phyloP scores from a whole-genome alignment of 2,888 invertebrate species.

The Lordiphosa andalusiaca region DNA sequence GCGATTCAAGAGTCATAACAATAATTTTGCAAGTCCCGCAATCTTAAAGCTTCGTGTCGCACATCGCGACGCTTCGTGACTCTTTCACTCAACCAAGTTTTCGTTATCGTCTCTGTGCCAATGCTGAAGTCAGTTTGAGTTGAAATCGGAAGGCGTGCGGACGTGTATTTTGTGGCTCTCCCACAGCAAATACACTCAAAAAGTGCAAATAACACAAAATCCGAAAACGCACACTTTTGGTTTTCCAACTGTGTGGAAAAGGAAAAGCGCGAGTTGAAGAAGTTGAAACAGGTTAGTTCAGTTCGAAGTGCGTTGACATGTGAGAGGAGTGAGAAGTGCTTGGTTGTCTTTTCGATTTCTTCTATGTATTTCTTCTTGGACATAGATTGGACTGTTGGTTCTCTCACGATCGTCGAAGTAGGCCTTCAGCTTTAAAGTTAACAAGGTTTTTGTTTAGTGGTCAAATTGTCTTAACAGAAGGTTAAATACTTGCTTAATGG shows the following conservation, averaged over 20 bases:
- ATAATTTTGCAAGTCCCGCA: slow-evolving; percentile 28
- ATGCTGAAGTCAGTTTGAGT: slow-evolving; percentile 62
- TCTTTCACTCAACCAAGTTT: slow-evolving; percentile 40
- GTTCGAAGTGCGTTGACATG: no score
- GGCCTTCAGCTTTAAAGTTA: background rate
- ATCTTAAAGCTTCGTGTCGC: slow-evolving; percentile 40
- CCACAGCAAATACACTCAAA: slow-evolving; percentile 5
- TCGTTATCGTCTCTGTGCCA: slow-evolving; percentile 47
- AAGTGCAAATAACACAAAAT: slow-evolving; percentile 13
- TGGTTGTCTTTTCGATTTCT: no score
- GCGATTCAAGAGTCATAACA: slow-evolving; percentile 12
- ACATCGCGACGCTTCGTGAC: background rate
- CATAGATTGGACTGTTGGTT: no score
- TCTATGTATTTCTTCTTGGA: no score
- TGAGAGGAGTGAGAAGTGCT: slow-evolving; percentile 7
- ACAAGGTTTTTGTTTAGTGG: slow-evolving; percentile 51
- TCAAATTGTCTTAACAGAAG: slow-evolving; percentile 33
- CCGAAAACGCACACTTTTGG: slow-evolving; percentile 13
- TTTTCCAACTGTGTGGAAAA: slow-evolving; percentile 20
- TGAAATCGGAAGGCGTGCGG: slow-evolving; percentile 55
- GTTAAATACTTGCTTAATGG: slow-evolving; percentile 17
- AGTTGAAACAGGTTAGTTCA: slow-evolving; percentile 31
- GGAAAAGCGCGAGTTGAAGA: slow-evolving; percentile 27
- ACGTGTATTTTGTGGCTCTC: slow-evolving; percentile 40
- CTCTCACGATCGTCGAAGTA: background rate